Base-by-base conservation (phyloP, 2,888 invertebrate species). In the Conus canariensis region DNA sequence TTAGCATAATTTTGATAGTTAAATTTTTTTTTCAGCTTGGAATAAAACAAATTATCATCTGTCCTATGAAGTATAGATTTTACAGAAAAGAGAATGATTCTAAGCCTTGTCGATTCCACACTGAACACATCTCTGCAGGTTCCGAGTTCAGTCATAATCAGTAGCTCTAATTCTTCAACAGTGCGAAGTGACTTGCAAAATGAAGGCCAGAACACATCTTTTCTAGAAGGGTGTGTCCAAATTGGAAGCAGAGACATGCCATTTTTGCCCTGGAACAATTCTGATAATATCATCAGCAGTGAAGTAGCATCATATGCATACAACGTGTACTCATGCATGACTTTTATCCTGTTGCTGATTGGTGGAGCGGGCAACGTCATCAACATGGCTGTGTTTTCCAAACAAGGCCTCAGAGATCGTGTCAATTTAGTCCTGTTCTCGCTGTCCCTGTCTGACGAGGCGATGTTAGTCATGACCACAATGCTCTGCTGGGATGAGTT, bases 311-410 rank as follows among this genome's bases (percentile, higher is more conserved):
- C 19, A 0, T 22, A 58, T 5, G 22, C 58, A 22, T 10, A 22
- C 3, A 83, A 22, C 58, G n/a, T 83, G 1, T 58, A 83, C 10
- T 10, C n/a, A 8, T 10, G 6, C 58, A 7, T 58, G 58, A 22
- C 58, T 2, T 9, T 9, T 7, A 7, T 83, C 83, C 22, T 83
- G 22, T 59, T 83, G 22, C 83, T 83, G 58, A 83, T 83, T 83
- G 83, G 83, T 83, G 83, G 83, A 16, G 58, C 83, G 12, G 83
- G 19, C 58, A 83, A 83, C 83, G 83, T 83, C 83, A 83, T 83
- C 83, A 83, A 83, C 83, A 83, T 83, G 83, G 83, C 83, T 59
- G 83, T 83, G 83, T 83, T 83, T n/a, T 83, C 22, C 83, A 83
- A 83, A 58, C 83, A 83, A 25, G 83, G 58, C n/a, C 58, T 83